phyloP scores from a whole-genome alignment of 2,113 vertebrate genomes.

The Dinomys branickii region DNA sequence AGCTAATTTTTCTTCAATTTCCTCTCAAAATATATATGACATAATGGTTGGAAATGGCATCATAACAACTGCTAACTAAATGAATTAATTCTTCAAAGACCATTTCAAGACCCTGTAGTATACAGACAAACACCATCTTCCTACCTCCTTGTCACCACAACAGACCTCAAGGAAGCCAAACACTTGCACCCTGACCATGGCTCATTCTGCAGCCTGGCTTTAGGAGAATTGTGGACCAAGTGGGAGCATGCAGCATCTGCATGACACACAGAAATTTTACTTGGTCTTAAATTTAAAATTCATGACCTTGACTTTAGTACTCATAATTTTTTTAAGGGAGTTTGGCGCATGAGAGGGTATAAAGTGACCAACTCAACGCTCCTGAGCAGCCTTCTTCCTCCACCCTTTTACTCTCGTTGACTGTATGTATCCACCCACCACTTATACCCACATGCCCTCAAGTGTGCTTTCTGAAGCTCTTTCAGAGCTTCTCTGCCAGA shows the following conservation, averaged over 20 bases:
- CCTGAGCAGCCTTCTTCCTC: neutral
- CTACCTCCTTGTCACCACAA: constrained; percentile 42
- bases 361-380: neutral
- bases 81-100: constrained; percentile 5
- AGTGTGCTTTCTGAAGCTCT: neutral
- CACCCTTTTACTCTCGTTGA: neutral
- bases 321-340: neutral
- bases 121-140: neutral
- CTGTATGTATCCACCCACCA: too few species aligned
- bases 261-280: neutral
- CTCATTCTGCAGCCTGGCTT: neutral
- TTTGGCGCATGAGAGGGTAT: neutral
- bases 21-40: constrained; percentile 50
- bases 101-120: neutral
- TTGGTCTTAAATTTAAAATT: neutral
- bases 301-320: neutral
- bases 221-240: neutral
- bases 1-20: constrained; percentile 47
- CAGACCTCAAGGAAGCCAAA: constrained; percentile 27
- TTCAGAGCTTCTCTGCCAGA: neutral
- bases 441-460: neutral
- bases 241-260: neutral
- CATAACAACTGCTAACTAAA: constrained; percentile 48
- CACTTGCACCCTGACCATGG: neutral
- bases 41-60: constrained; percentile 31